Percentiles rank a stretch among this genome's conserved stretches.
These are phyloP conservation scores for Macaca mulatta DNA, from an alignment of 2,113 vertebrate species.

Conservation along the genomic window DNA sequence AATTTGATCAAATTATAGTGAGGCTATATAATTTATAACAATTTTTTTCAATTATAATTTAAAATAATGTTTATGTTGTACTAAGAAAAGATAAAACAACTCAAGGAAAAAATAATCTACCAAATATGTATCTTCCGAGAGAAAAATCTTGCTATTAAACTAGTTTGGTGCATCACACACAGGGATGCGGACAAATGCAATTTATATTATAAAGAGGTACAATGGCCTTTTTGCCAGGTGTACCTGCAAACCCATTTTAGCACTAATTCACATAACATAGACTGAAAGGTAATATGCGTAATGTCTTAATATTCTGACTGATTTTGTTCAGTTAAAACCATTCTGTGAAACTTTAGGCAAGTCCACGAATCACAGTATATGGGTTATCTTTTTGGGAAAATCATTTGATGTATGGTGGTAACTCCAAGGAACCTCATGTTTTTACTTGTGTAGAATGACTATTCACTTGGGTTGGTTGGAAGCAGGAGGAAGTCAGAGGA, in stretches of 20 bases:
- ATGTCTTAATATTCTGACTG: neutral
- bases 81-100: conserved; percentile 42
- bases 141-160: neutral
- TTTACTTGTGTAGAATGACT: neutral
- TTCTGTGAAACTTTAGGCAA: neutral
- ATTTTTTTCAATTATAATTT: conserved; percentile 58
- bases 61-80: conserved; percentile 4
- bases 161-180: neutral
- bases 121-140: neutral
- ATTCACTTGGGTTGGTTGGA: neutral
- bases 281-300: neutral
- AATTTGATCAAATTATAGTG: conserved; percentile 37
- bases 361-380: neutral
- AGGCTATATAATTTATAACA: conserved; percentile 55
- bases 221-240: neutral
- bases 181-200: neutral
- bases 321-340: neutral
- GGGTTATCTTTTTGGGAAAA: neutral
- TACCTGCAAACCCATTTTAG: neutral
- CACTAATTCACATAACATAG: neutral
- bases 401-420: neutral
- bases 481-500: neutral
- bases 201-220: neutral
- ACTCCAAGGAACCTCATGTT: neutral
- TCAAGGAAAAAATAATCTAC: neutral